phyloP scores from a whole-genome alignment of 1,140 invertebrate species.

The Conus ventricosus region DNA sequence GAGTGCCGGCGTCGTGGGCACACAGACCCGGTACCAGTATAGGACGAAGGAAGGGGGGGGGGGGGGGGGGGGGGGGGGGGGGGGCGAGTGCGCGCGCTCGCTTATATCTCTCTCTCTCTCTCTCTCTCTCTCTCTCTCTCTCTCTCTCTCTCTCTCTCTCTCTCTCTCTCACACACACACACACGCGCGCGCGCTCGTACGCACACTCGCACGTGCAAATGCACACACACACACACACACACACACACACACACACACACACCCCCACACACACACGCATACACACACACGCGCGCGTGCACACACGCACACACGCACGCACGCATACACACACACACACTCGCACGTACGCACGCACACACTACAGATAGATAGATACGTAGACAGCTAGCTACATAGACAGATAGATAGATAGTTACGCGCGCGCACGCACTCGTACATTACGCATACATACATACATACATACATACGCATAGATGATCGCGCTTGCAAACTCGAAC shows the following conservation, averaged over 20 bases:
- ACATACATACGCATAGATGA: not conserved
- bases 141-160: no score
- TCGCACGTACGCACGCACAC: not conserved
- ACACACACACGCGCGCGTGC: not conserved
- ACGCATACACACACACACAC: not conserved
- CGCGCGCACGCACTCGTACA: conserved; percentile 11
- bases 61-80: no score
- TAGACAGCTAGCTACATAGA: not conserved
- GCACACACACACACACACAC: not conserved
- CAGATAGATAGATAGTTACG: not conserved
- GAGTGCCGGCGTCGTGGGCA: no score
- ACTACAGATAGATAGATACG: not conserved
- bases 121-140: no score
- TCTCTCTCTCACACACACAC: not conserved
- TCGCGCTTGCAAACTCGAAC: no score
- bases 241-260: not conserved
- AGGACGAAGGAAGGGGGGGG: no score
- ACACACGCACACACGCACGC: no score
- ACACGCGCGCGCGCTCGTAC: not conserved
- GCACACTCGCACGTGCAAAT: no score
- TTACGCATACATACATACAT: conserved; percentile 20
- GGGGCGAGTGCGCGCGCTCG: no score
- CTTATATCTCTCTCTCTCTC: no score
- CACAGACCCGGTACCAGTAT: no score
- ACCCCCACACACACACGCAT: not conserved